Evolutionary conservation across 2,113 vertebrate genomes (phyloP).

Genomic region (Thamnaconus septentrionalis): DNA sequence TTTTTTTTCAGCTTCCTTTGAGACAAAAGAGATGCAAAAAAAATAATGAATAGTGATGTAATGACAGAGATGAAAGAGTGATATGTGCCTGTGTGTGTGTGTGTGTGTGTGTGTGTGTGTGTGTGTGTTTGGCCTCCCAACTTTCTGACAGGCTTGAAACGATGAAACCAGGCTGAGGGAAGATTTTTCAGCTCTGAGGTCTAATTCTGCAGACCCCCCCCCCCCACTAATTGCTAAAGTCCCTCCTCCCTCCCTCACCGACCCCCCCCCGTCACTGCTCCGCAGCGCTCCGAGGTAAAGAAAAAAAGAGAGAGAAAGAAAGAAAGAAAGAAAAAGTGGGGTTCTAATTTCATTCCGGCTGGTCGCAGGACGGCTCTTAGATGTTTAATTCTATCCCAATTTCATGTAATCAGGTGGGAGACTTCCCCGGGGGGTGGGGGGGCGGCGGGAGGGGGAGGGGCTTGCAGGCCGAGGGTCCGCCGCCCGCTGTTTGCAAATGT

Average conservation of each 20-base stretch:
- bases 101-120: constrained; percentile 3
- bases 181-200: constrained; percentile 73
- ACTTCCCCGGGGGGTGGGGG: constrained; percentile 92
- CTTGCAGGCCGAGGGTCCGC: constrained; percentile 82
- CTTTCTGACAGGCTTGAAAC: constrained; percentile 56
- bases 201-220: constrained; percentile 77
- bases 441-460: constrained; percentile 79
- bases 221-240: constrained; percentile 79
- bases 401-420: constrained; percentile 96
- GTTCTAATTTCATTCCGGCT: constrained; percentile 94
- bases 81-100: neutral
- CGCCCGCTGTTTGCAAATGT: constrained; percentile 92
- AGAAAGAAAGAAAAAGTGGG: constrained; percentile 56
- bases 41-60: too few species aligned
- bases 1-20: too few species aligned
- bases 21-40: too few species aligned
- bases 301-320: constrained; percentile 59
- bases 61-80: too few species aligned
- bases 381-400: constrained; percentile 99
- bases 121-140: constrained; percentile 53
- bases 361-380: constrained; percentile 93
- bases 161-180: constrained; percentile 32
- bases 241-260: constrained; percentile 58
- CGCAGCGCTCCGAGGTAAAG: constrained; percentile 79
- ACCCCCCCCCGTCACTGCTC: constrained; percentile 63